Evolutionary conservation across 2,113 vertebrate genomes (phyloP), one percentile per base, ranked within the genome.

Genomic region (Aspiorhynchus laticeps): DNA sequence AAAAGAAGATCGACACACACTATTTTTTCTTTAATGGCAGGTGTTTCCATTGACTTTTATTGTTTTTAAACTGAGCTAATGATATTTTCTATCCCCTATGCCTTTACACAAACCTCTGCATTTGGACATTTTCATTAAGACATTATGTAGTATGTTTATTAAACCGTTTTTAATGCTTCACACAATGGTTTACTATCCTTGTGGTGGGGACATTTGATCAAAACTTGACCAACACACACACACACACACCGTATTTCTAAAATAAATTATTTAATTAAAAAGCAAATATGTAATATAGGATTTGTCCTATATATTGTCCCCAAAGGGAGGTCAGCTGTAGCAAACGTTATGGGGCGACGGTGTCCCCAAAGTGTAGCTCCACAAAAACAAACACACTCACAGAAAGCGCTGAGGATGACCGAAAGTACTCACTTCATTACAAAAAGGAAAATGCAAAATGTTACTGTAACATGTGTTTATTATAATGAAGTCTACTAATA

Each of bases 381-480:
- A 76, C 43, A 76, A 14, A 76, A 48, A 78, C 26, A 51, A 8
- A 74, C 8, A 41, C 69, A 24, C 33, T 38, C 75, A 53, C 46
- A 78, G 12, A n/a, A 14, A 43, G 41, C 74, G 4, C 6, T 46
- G 6, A 76, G 31, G 31, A 69, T 31, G 31, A 69, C 28, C 3
- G 63, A 31, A 67, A 33, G 28, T 31, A 69, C 14, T 63, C 61
- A 65, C 26, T 11, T 65, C 61, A 15, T n/a, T 76, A 43, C 38
- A 76, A 76, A 76, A 26, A 28, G n/a, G 41, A 17, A 76, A 48
- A 48, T 46, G 41, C 73, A 89, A 87, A 91, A 92, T 87, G 88
- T 92, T 90, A 91, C 87, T 61, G 88, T 73, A 80, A 77, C 85
- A 83, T 2, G 24, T 87, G 79, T 88, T 87, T 90, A 91, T 87